A percentile compares a stretch with the other conserved stretches of the same genome.
Evolutionary conservation across 2,888 invertebrate genomes (phyloP).

Genomic region (Leptinotarsa peninsularis): DNA sequence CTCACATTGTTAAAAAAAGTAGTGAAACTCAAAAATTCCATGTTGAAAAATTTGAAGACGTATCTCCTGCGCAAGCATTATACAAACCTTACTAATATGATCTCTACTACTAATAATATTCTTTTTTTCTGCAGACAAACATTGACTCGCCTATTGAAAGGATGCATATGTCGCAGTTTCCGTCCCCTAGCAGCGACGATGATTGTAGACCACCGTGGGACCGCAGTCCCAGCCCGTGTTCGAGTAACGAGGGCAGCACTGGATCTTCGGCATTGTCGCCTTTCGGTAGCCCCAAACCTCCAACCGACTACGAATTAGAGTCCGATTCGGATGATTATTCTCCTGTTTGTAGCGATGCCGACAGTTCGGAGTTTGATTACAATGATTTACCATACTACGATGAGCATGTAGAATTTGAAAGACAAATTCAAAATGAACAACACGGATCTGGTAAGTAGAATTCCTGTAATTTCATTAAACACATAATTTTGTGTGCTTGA

Average conservation of each 20-base stretch:
- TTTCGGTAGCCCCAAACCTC: conserved; percentile 32
- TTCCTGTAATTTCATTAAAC: too few species aligned
- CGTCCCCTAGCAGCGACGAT: conserved; percentile 50
- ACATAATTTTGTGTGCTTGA: too few species aligned
- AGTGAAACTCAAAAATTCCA: too few species aligned
- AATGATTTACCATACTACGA: not conserved
- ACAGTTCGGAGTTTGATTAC: conserved; percentile 50
- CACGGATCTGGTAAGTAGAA: too few species aligned
- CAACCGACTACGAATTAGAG: conserved; percentile 42
- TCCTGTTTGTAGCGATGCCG: conserved; percentile 75
- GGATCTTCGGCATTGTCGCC: conserved; percentile 44
- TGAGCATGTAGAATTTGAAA: not conserved
- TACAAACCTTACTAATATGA: too few species aligned
- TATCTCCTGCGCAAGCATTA: too few species aligned
- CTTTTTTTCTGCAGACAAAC: too few species aligned
- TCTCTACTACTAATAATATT: too few species aligned
- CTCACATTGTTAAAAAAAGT: too few species aligned
- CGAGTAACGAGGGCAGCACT: conserved; percentile 53
- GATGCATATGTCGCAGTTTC: not conserved
- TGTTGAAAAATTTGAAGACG: too few species aligned
- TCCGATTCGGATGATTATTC: conserved; percentile 75
- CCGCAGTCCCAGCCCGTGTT: conserved; percentile 51
- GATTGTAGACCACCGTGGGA: conserved; percentile 36
- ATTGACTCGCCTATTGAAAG: too few species aligned
- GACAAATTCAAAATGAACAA: too few species aligned